phyloP scores from a whole-genome alignment of 2,888 invertebrate genomes.

The Neoaliturus tenellus region DNA sequence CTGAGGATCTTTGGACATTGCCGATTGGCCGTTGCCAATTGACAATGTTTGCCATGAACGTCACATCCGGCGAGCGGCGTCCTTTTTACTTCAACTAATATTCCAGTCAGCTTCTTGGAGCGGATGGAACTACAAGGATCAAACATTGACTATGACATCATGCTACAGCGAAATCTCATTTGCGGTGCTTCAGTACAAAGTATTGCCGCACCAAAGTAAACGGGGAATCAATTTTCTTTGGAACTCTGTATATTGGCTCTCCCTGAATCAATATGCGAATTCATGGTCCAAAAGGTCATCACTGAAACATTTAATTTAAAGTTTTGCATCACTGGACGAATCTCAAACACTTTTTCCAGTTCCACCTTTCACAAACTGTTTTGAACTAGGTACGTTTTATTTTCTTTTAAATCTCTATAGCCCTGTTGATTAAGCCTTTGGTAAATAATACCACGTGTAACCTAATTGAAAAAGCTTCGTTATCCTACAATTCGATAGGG shows the following conservation, averaged over 20 bases:
- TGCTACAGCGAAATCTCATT: constrained; percentile 5
- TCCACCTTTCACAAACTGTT: no score
- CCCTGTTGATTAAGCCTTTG: no score
- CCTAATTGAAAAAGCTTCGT: neutral
- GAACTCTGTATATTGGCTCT: no score
- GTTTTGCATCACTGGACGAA: no score
- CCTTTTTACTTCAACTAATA: neutral
- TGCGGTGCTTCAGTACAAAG: neutral
- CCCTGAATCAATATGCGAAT: no score
- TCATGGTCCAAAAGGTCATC: no score
- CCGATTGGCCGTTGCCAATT: neutral
- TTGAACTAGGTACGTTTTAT: no score
- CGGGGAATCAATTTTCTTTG: no score
- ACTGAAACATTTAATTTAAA: no score
- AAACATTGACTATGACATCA: constrained; percentile 25
- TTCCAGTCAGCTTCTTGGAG: neutral
- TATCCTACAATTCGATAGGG: neutral
- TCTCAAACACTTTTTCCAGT: no score
- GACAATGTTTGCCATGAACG: neutral
- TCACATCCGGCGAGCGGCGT: neutral
- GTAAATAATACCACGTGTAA: neutral
- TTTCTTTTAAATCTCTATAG: no score
- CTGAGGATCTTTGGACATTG: neutral
- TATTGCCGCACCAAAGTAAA: neutral
- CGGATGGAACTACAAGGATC: neutral